phyloP scores from a whole-genome alignment of 2,888 invertebrate genomes.

The Pollenia labialis region DNA sequence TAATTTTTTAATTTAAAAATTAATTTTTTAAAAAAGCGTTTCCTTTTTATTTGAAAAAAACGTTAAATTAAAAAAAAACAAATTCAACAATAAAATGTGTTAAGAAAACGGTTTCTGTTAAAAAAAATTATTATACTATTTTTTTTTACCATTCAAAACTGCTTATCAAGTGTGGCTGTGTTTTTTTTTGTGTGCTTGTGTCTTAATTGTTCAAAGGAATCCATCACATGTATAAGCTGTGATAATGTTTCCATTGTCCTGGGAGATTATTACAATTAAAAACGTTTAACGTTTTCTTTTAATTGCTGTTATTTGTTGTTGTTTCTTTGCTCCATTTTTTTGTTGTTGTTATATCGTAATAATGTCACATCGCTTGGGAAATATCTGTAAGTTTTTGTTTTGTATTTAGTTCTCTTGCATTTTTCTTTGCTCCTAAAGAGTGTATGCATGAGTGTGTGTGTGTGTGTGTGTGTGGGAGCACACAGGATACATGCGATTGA shows the following conservation, averaged over 20 bases:
- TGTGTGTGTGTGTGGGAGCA: not conserved
- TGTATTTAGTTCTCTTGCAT: constrained; percentile 8
- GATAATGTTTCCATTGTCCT: constrained; percentile 60
- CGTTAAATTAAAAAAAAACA: too few relatives aligned
- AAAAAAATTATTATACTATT: not conserved
- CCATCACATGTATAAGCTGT: constrained; percentile 24
- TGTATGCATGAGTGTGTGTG: not conserved
- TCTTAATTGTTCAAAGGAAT: constrained; percentile 19
- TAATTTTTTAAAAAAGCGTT: too few relatives aligned
- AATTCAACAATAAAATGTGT: too few relatives aligned
- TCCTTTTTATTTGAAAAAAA: too few relatives aligned
- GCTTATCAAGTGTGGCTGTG: constrained; percentile 20
- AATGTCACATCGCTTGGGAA: constrained; percentile 59
- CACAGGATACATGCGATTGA: constrained; percentile 63
- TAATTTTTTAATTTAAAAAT: too few relatives aligned
- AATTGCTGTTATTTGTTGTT: not conserved
- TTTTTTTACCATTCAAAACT: constrained; percentile 4
- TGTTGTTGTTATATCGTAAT: constrained; percentile 3
- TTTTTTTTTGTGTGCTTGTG: too few relatives aligned
- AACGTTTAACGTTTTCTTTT: constrained; percentile 53
- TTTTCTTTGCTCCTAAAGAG: not conserved
- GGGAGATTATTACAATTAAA: constrained; percentile 60
- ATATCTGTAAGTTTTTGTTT: constrained; percentile 9
- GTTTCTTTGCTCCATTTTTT: not conserved
- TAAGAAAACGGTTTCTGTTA: too few relatives aligned